Evolutionary conservation across 1,140 invertebrate species (phyloP).

Genomic region (Micrasema longulum): DNA sequence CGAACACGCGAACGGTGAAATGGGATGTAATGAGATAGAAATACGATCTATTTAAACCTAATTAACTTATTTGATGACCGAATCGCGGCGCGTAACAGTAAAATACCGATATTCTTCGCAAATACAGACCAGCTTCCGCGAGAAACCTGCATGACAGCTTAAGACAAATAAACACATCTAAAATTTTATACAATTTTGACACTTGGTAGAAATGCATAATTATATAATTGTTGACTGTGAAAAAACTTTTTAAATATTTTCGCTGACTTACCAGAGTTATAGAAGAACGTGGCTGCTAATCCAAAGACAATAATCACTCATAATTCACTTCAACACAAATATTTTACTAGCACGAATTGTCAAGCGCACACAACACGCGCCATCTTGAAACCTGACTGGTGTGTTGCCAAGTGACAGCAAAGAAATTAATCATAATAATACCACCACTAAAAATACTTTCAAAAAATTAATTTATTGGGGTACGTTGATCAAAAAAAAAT

Average conservation of each 20-base stretch:
- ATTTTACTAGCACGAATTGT: constrained; percentile 41
- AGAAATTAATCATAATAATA: too few relatives aligned
- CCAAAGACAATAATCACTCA: constrained; percentile 41
- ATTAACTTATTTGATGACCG: background rate
- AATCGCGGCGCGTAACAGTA: background rate
- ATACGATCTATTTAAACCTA: background rate
- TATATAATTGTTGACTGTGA: constrained; percentile 6
- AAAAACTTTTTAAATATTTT: background rate
- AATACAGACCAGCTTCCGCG: constrained; percentile 11
- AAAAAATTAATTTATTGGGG: too few relatives aligned
- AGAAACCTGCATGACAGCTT: constrained; percentile 29
- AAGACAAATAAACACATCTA: constrained; percentile 25
- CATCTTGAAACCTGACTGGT: constrained; percentile 42
- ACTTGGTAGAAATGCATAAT: background rate
- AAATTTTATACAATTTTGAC: background rate
- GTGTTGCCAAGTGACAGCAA: constrained; percentile 8
- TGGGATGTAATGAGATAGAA: too few relatives aligned
- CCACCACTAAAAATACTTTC: too few relatives aligned
- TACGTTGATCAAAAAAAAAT: too few relatives aligned
- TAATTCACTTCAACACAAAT: constrained; percentile 43
- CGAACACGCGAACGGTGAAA: background rate
- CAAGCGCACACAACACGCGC: constrained; percentile 42
- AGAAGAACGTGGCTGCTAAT: constrained; percentile 8
- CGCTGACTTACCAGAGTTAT: constrained; percentile 30
- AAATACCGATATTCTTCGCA: background rate